Evolutionary conservation across 2,888 invertebrate genomes (phyloP).

Genomic region (Sepioteuthis lessoniana): DNA sequence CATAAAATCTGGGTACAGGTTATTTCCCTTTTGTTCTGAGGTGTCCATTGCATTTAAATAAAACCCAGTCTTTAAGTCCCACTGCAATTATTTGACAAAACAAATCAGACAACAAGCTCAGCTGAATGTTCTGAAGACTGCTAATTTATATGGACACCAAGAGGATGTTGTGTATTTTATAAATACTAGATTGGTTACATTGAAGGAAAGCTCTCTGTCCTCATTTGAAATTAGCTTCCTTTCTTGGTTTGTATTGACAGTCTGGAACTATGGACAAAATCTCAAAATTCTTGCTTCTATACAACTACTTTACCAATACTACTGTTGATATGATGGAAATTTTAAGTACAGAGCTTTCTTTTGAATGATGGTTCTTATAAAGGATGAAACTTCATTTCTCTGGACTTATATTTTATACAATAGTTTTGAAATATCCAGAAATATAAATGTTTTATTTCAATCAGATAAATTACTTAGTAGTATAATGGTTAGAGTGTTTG

Average conservation of each 20-base stretch:
- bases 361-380: too few species aligned
- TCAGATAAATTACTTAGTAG: too few species aligned
- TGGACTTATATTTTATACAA: too few species aligned
- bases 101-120: neutral
- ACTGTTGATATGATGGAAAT: neutral
- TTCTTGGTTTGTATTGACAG: neutral
- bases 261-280: neutral
- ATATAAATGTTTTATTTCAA: too few species aligned
- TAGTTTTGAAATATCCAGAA: too few species aligned
- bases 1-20: neutral
- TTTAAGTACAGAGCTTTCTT: too few species aligned
- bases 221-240: neutral
- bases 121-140: neutral
- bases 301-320: too few species aligned
- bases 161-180: neutral
- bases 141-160: neutral
- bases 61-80: neutral
- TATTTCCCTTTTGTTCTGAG: neutral
- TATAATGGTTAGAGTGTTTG: too few species aligned
- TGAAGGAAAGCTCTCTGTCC: neutral
- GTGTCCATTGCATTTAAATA: neutral
- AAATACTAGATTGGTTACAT: neutral
- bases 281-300: neutral
- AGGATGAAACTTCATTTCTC: too few species aligned
- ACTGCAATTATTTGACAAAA: slow-evolving; percentile 23